Evolutionary conservation across 2,113 vertebrate species (phyloP).

Genomic region (Megaceryle torquata): DNA sequence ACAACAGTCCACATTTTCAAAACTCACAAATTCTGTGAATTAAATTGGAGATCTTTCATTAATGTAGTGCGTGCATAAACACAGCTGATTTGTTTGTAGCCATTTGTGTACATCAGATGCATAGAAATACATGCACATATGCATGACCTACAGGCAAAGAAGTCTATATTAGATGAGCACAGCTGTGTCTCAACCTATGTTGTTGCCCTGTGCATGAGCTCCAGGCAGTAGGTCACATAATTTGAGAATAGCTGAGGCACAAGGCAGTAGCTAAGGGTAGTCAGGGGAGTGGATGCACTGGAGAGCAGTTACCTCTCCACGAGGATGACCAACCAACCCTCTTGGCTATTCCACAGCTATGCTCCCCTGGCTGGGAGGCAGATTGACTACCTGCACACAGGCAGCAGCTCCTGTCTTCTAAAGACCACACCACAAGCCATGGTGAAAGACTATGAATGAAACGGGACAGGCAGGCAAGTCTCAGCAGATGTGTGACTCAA

Average conservation of each 20-base stretch:
- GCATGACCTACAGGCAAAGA: neutral
- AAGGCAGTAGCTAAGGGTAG: neutral
- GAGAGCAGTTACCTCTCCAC: neutral
- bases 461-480: neutral
- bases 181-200: neutral
- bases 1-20: neutral
- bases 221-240: neutral
- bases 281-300: neutral
- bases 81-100: neutral
- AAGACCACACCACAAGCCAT: neutral
- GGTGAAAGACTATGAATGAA: neutral
- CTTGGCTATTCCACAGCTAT: neutral
- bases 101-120: neutral
- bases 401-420: neutral
- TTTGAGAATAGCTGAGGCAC: rapidly evolving
- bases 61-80: rapidly evolving
- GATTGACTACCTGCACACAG: neutral
- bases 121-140: neutral
- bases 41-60: neutral
- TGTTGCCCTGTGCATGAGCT: neutral
- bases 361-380: neutral
- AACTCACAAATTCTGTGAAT: neutral
- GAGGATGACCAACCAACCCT: neutral
- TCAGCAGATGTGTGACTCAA: neutral
- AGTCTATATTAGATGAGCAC: neutral